phyloP scores from a whole-genome alignment of 1,140 invertebrate species.

The Ooceraea biroi region DNA sequence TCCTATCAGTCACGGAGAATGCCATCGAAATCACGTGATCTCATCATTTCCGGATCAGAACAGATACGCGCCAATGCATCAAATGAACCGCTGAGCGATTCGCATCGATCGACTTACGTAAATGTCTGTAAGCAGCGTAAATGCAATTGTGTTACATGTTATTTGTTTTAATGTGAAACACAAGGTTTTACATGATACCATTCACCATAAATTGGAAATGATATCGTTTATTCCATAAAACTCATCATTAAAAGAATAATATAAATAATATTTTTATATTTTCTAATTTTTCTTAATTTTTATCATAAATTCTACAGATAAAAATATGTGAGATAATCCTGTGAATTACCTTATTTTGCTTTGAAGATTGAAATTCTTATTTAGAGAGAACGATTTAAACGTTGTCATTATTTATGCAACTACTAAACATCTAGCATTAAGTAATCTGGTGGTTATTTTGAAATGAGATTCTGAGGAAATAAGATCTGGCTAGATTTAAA shows the following conservation, averaged over 20 bases:
- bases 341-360: no score
- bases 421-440: neutral
- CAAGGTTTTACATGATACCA: neutral
- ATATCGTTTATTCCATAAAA: neutral
- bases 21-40: slow-evolving; percentile 27
- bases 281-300: neutral
- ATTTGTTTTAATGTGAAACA: slow-evolving; percentile 35
- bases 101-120: slow-evolving; percentile 47
- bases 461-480: neutral
- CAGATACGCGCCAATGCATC: slow-evolving; percentile 34
- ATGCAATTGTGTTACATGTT: neutral
- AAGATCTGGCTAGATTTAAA: neutral
- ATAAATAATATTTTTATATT: no score
- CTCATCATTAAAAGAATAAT: neutral
- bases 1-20: neutral
- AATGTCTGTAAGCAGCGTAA: slow-evolving; percentile 23
- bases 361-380: neutral
- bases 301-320: no score
- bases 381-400: neutral
- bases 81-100: slow-evolving; percentile 26
- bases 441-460: neutral
- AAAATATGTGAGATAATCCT: neutral
- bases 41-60: slow-evolving; percentile 24
- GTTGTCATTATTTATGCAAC: neutral
- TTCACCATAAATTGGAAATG: neutral